Evolutionary conservation across 2,888 invertebrate species (phyloP).

Genomic region (Drosophila aldrichi): DNA sequence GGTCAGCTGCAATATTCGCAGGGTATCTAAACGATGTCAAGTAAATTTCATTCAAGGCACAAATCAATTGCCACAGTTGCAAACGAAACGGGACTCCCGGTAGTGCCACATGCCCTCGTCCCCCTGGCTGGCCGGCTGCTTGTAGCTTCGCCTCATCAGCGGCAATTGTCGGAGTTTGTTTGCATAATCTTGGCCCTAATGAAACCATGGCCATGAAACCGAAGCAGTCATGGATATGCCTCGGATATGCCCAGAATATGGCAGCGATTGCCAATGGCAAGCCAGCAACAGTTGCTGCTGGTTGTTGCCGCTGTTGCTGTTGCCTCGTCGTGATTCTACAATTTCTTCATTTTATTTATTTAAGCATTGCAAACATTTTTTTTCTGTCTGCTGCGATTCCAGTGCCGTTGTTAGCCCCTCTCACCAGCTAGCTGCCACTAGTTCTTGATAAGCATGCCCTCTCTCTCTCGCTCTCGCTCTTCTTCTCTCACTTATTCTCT

Average conservation of each 20-base stretch:
- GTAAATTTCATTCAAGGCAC: constrained; percentile 69
- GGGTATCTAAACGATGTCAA: constrained; percentile 29
- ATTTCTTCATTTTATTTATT: constrained; percentile 82
- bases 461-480: constrained; percentile 3
- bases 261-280: constrained; percentile 28
- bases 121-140: background rate
- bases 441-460: constrained; percentile 43
- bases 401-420: constrained; percentile 30
- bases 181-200: constrained; percentile 84
- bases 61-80: constrained; percentile 53
- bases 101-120: background rate
- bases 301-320: constrained; percentile 32
- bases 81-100: constrained; percentile 29
- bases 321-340: constrained; percentile 77
- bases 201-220: constrained; percentile 77
- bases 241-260: constrained; percentile 47
- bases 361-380: constrained; percentile 78
- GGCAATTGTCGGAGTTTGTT: constrained; percentile 73
- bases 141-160: constrained; percentile 53
- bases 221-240: constrained; percentile 49
- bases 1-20: background rate
- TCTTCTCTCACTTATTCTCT: background rate
- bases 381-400: constrained; percentile 59
- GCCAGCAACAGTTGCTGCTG: constrained; percentile 42
- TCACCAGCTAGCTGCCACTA: background rate